Conservation (phyloP, 1,140 invertebrate species). For the Hycleus phaleratus region DNA sequence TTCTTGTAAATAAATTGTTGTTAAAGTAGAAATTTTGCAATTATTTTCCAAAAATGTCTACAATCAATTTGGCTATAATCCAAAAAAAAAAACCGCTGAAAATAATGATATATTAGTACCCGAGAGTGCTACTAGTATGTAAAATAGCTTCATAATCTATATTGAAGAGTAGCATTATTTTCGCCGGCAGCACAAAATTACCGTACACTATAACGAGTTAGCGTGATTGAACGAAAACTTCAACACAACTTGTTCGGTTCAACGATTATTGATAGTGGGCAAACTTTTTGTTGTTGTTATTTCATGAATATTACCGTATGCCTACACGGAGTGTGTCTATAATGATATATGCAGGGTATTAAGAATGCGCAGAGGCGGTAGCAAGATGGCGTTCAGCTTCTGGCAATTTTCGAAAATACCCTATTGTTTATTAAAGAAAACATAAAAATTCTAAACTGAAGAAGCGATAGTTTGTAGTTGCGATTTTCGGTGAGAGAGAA, state of each 20-base stretch:
- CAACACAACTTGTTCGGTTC: background rate
- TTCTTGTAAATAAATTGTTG: background rate
- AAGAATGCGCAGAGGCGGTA: slow-evolving; percentile 34
- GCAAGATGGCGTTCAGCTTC: slow-evolving; percentile 24
- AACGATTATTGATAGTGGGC: slow-evolving; percentile 4
- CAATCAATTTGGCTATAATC: background rate
- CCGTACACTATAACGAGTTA: too few species aligned
- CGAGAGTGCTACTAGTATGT: slow-evolving; percentile 37
- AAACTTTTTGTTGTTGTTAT: background rate
- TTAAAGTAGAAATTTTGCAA: background rate
- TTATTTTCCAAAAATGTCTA: background rate
- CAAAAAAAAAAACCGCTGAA: slow-evolving; percentile 20
- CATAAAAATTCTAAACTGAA: too few species aligned
- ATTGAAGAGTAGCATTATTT: slow-evolving; percentile 31
- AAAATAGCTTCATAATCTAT: slow-evolving; percentile 38
- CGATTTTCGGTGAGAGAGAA: background rate
- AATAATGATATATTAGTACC: slow-evolving; percentile 35
- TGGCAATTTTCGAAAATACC: background rate
- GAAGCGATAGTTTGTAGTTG: too few species aligned
- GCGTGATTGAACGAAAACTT: too few species aligned
- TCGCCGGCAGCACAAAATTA: slow-evolving; percentile 15
- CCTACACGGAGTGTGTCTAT: slow-evolving; percentile 33
- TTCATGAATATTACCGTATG: slow-evolving; percentile 23
- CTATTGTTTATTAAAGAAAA: background rate
- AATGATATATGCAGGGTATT: slow-evolving; percentile 32